Percentiles rank a stretch among this genome's conserved stretches.
These are phyloP conservation scores for Tenthredo scrophulariae DNA, from an alignment of 2,888 invertebrate species.

Conservation along the genomic window DNA sequence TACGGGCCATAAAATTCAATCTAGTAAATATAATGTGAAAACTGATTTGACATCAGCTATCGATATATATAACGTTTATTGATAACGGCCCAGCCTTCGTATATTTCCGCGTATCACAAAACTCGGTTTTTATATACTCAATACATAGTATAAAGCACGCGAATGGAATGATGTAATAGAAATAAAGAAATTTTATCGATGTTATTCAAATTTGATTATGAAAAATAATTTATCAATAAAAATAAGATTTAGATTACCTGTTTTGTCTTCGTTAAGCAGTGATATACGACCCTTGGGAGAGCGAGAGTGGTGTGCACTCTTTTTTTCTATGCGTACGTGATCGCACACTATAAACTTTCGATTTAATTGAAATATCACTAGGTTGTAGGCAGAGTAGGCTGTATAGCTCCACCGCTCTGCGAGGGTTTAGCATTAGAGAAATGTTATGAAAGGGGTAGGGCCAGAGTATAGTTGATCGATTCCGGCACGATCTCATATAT, in stretches of 20 bases:
- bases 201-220: neutral
- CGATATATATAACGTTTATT: neutral
- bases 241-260: neutral
- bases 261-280: slow-evolving; percentile 43
- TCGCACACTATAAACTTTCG: neutral
- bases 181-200: neutral
- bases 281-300: neutral
- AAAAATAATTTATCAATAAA: slow-evolving; percentile 20
- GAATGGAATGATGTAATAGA: neutral
- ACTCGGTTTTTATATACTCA: too few relatives aligned
- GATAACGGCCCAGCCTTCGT: neutral
- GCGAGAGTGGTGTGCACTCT: neutral
- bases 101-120: too few relatives aligned
- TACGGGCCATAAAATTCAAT: neutral
- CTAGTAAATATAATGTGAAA: neutral
- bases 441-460: neutral
- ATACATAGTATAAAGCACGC: too few relatives aligned
- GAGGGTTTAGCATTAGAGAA: neutral
- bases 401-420: neutral
- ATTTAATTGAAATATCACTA: slow-evolving; percentile 45
- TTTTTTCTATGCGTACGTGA: neutral
- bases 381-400: neutral
- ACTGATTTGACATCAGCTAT: neutral
- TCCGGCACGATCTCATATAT: slow-evolving; percentile 33
- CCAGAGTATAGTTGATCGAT: slow-evolving; percentile 28